Conservation (phyloP, 2,797 vertebrate genomes). For the Notoglanidium macrostoma region DNA sequence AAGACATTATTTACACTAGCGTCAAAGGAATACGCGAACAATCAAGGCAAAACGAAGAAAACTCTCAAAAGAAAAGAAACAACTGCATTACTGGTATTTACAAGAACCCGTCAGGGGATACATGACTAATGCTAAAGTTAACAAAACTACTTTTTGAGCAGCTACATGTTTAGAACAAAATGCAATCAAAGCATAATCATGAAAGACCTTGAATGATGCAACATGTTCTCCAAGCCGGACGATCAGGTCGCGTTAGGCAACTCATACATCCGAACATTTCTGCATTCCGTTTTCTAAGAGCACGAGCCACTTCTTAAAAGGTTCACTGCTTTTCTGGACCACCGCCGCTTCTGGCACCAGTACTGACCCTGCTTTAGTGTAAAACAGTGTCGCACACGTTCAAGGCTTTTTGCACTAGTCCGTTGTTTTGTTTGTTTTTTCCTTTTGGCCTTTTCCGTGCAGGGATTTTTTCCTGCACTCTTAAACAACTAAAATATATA, state of each 20-base stretch:
- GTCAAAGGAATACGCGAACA: background rate
- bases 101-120: background rate
- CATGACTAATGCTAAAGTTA: background rate
- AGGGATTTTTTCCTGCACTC: background rate
- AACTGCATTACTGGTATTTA: background rate
- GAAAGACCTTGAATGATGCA: background rate
- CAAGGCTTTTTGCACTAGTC: background rate
- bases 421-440: background rate
- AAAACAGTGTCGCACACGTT: background rate
- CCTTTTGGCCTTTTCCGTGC: background rate
- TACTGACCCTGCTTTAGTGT: background rate
- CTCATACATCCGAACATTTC: background rate
- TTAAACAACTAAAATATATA: conserved; percentile 7
- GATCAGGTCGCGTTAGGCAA: background rate
- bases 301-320: background rate
- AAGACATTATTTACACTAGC: background rate
- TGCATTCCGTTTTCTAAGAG: background rate
- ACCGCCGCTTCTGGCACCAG: background rate
- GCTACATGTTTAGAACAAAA: background rate
- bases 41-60: background rate
- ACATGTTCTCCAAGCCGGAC: background rate
- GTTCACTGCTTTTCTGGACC: background rate
- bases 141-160: background rate
- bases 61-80: background rate
- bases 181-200: background rate